Percentiles rank a stretch among this genome's conserved stretches.
Conservation (phyloP, 2,797 vertebrate species). For the Trematocara caparti region DNA sequence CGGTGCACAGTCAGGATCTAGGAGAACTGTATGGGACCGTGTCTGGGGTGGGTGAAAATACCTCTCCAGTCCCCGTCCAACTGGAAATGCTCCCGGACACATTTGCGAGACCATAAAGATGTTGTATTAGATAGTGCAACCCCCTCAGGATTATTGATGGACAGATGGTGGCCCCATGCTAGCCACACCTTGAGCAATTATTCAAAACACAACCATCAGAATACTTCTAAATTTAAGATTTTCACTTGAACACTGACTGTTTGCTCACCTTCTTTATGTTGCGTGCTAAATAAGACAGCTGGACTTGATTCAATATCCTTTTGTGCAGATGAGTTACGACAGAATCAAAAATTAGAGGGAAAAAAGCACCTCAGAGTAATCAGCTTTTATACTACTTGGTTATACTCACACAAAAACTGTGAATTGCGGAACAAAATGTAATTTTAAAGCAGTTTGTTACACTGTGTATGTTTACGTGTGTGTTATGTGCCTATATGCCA, state of each 20-base stretch:
- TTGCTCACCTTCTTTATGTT: background rate
- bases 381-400: background rate
- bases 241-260: background rate
- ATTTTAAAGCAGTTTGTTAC: background rate
- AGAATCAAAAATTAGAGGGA: background rate
- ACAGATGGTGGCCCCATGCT: background rate
- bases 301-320: background rate
- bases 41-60: background rate
- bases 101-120: background rate
- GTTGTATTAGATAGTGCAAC: background rate
- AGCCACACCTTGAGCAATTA: background rate
- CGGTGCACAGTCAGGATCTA: background rate
- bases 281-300: background rate
- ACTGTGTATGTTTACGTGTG: slow-evolving; percentile 31
- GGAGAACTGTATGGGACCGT: background rate
- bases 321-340: background rate
- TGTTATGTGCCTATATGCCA: slow-evolving; percentile 9
- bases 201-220: background rate
- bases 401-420: background rate
- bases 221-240: background rate
- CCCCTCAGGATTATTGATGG: background rate
- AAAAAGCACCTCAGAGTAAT: background rate
- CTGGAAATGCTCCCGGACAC: background rate
- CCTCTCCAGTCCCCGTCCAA: background rate
- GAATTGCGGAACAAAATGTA: background rate